A percentile compares a stretch with the other conserved stretches of the same genome.
These are phyloP conservation scores for Plebejus melissa DNA, from an alignment of 2,888 invertebrate species.

Conservation along the genomic window DNA sequence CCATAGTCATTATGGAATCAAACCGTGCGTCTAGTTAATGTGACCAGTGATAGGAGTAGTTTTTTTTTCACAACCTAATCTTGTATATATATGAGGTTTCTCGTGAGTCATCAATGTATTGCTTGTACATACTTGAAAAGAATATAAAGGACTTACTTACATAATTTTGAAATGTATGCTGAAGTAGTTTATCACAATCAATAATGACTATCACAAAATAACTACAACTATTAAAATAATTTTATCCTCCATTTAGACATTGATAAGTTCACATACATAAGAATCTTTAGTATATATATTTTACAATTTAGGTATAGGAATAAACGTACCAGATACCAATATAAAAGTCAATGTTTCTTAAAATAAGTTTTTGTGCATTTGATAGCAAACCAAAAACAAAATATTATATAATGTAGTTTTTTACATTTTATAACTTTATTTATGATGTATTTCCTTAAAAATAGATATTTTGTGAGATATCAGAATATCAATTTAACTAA, in stretches of 20 bases:
- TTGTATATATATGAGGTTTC: not conserved
- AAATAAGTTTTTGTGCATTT: not conserved
- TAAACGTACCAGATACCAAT: not conserved
- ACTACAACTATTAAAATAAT: not conserved
- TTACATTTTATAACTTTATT: not conserved
- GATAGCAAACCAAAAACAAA: not conserved
- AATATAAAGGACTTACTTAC: not conserved
- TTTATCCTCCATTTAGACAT: constrained; percentile 5
- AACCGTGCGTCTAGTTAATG: too few species aligned
- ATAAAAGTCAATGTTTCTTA: not conserved
- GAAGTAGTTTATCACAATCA: not conserved
- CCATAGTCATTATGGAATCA: too few species aligned
- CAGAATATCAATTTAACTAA: not conserved
- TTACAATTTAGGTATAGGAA: not conserved
- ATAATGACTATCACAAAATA: constrained; percentile 1
- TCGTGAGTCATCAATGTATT: not conserved
- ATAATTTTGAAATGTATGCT: not conserved
- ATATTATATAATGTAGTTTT: not conserved
- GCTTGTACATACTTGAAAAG: constrained; percentile 4
- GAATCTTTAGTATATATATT: not conserved
- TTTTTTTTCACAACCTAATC: not conserved
- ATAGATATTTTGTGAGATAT: not conserved
- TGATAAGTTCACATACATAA: not conserved
- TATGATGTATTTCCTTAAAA: not conserved
- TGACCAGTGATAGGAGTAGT: not conserved